Conservation (phyloP, 2,113 vertebrate species). For the Phylloscopus whistleri region DNA sequence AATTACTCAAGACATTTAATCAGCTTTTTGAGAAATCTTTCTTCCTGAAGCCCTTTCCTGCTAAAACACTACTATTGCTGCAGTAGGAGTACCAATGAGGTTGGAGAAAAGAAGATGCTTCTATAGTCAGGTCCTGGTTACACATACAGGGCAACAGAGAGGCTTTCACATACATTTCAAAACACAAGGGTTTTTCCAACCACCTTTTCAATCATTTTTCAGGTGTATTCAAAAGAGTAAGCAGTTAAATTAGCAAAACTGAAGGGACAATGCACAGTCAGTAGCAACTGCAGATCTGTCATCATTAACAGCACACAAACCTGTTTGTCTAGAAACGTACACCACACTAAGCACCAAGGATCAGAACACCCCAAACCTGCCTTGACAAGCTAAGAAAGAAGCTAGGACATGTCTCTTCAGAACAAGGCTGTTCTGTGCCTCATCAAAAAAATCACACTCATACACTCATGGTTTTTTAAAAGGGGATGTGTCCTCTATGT, state of each 20-base stretch:
- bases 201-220: neutral
- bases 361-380: neutral
- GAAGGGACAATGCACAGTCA: neutral
- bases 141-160: neutral
- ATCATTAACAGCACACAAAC: constrained; percentile 8
- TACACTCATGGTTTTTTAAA: neutral
- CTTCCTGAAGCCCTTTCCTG: neutral
- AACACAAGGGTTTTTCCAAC: neutral
- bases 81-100: neutral
- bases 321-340: neutral
- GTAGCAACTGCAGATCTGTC: neutral
- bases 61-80: neutral
- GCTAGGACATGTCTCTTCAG: neutral
- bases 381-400: constrained; percentile 3
- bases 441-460: neutral
- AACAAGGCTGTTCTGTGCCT: neutral
- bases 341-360: neutral
- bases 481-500: too few species aligned
- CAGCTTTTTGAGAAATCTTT: neutral
- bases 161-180: neutral
- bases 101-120: neutral
- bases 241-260: neutral
- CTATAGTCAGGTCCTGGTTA: neutral
- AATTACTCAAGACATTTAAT: neutral
- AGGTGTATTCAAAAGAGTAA: neutral